Base-by-base conservation (phyloP, 2,888 invertebrate genomes). In the Timandra comae region DNA sequence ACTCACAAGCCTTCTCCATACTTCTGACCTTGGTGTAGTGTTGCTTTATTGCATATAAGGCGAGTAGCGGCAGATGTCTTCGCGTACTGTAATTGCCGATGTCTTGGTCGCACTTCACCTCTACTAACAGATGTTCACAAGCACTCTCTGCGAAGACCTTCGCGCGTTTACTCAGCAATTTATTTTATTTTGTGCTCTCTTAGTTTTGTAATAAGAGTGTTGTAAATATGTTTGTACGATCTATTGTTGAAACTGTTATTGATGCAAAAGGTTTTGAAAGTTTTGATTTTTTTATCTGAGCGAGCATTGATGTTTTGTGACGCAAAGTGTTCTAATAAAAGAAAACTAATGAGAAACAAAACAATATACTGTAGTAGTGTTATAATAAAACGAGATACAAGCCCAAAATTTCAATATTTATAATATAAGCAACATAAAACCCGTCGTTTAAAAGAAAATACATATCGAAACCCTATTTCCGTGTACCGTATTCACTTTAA, bases 11-110 rank as follows among this genome's bases (percentile, higher is more conserved):
- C 6, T 16, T 16, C 16, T 6, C 4, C 16, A 3, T 16, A 3
- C 4, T 16, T 16, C 6, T 16, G 16, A 3, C 3, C 3, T 16
- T 5, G 6, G 16, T 6, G 16, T 6, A 5, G 16, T 3, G 45
- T 52, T 63, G 62, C 63, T 74, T 79, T 79, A 79, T 78, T 78
- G 73, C 77, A 73, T 69, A 75, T 70, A 77, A 78, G 70, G 57
- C 63, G 54, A 58, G 59, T 51, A 61, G 55, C 43, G 54, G 56
- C 74, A 72, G 76, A 72, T 78, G 74, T 70, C 74, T 53, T 52
- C 44, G 49, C 63, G 56, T 62, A 5, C 3, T 72, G 77, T 79
- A 77, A 79, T 78, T 79, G 73, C 71, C 61, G 60, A 59, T 63
- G 71, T 66, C 67, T 60, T 64, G 65, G 70, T 73, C 63, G 57